A percentile compares a stretch with the other conserved stretches of the same genome.
Evolutionary conservation across 2,797 vertebrate species (phyloP).

Genomic region (Tokudaia tokunoshimensis): DNA sequence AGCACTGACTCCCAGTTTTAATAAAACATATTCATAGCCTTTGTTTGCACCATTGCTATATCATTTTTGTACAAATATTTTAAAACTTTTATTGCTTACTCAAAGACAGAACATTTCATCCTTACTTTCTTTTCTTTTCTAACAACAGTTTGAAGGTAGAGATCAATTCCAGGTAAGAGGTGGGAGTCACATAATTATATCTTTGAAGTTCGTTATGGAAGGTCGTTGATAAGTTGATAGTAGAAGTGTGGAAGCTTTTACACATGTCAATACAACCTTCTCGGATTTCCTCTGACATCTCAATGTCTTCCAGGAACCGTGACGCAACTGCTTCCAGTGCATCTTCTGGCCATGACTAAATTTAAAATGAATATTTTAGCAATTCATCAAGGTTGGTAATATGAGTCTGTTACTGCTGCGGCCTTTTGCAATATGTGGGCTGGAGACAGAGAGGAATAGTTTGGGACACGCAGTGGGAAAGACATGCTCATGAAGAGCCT

Average conservation of each 20-base stretch:
- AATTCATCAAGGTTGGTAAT: not conserved
- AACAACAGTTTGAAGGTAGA: slow-evolving; percentile 95
- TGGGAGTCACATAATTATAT: slow-evolving; percentile 96
- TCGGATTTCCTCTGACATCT: slow-evolving; percentile 92
- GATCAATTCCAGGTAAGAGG: slow-evolving; percentile 96
- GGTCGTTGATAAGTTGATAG: slow-evolving; percentile 90
- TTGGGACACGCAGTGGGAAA: not conserved
- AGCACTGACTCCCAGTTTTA: not conserved
- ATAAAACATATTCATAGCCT: not conserved
- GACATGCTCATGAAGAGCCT: not conserved
- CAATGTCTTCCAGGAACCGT: slow-evolving; percentile 93
- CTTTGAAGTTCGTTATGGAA: slow-evolving; percentile 92
- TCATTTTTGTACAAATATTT: slow-evolving; percentile 6
- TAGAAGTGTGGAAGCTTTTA: slow-evolving; percentile 95
- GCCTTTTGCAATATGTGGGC: not conserved
- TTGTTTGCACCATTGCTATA: not conserved
- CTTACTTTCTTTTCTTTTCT: slow-evolving; percentile 92
- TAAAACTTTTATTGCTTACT: not conserved
- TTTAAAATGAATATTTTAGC: slow-evolving; percentile 62
- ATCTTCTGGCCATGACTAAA: slow-evolving; percentile 95
- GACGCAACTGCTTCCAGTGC: slow-evolving; percentile 95
- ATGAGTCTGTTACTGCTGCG: not conserved
- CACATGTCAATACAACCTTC: slow-evolving; percentile 94
- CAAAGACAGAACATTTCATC: slow-evolving; percentile 50
- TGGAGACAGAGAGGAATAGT: not conserved